A percentile compares a stretch with the other conserved stretches of the same genome.
Conservation (phyloP, 2,797 vertebrate genomes). For the Odontamblyopus rebecca region DNA sequence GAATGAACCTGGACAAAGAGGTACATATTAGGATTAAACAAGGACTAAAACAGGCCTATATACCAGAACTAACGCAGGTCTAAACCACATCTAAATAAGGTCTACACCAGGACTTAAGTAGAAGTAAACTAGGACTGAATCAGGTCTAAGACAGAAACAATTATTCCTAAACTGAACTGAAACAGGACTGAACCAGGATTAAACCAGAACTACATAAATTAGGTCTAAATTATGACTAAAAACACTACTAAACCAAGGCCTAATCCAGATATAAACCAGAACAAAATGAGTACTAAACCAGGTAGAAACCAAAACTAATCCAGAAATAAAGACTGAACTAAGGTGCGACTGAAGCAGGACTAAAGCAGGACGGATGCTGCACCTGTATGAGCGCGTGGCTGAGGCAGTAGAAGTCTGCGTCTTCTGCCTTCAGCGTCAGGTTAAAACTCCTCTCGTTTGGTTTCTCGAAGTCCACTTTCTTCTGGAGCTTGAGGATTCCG, state of each 20-base stretch:
- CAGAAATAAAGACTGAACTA: not conserved
- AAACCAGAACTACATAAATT: not conserved
- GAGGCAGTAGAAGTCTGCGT: constrained; percentile 83
- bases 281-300: not conserved
- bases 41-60: not conserved
- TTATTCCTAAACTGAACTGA: no score
- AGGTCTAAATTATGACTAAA: not conserved
- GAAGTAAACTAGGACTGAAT: not conserved
- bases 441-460: constrained; percentile 87
- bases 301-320: not conserved
- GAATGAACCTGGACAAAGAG: not conserved
- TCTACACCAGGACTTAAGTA: not conserved
- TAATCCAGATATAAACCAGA: not conserved
- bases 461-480: constrained; percentile 87
- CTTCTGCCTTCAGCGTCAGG: constrained; percentile 87
- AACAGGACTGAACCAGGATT: not conserved
- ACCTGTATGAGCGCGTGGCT: constrained; percentile 46
- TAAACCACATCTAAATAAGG: not conserved
- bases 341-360: not conserved
- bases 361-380: not conserved
- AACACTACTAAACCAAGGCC: not conserved
- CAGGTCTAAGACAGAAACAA: no score
- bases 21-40: not conserved
- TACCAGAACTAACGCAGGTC: not conserved
- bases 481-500: constrained; percentile 81